Base-by-base conservation (phyloP, 1,140 invertebrate species). In the Apocrypta bakeri region DNA sequence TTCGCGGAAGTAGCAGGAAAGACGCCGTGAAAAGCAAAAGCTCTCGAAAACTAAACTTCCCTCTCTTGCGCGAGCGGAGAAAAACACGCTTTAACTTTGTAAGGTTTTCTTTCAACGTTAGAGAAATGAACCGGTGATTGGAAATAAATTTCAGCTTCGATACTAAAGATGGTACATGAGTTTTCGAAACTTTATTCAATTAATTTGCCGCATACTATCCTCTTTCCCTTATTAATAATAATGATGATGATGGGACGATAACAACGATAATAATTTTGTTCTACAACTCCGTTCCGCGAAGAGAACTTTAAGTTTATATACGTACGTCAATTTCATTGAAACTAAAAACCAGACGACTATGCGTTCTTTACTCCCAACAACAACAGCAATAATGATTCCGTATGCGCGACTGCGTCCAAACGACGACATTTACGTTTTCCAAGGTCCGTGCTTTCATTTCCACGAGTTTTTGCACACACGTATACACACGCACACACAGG, bases 1-100 rank as follows among this genome's bases (percentile, higher is more conserved):
- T 80, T 66, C 71, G n/a, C 64, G 37, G 68, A 84, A 80, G 42
- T 56, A 56, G n/a, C 42, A 48, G 48, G 48, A 56, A 56, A 56
- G 48, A 12, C 4, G 25, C 25, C 42, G 63, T 21, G 64, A 48
- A 63, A 74, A 74, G 79, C 48, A 66, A 29, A 66, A 24, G 63
- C 25, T 81, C 73, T 31, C 64, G 40, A 1, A 24, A 31, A 81
- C 33, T 56, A 75, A 68, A 75, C 61, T 68, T 81, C 17, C 73
- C 25, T 75, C 63, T 73, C 21, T 37, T 9, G 71, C 71, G 71
- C 17, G n/a, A 7, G 9, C 71, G 25, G 24, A 29, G 75, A 66
- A 42, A 78, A 68, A 68, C 75, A 68, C 31, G 75, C 56, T 78
- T 68, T 40, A 78, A 78, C 61, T 78, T 42, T 17, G 33, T 25